Evolutionary conservation across 2,888 invertebrate genomes (phyloP).

Genomic region (Keiferia lycopersicella): DNA sequence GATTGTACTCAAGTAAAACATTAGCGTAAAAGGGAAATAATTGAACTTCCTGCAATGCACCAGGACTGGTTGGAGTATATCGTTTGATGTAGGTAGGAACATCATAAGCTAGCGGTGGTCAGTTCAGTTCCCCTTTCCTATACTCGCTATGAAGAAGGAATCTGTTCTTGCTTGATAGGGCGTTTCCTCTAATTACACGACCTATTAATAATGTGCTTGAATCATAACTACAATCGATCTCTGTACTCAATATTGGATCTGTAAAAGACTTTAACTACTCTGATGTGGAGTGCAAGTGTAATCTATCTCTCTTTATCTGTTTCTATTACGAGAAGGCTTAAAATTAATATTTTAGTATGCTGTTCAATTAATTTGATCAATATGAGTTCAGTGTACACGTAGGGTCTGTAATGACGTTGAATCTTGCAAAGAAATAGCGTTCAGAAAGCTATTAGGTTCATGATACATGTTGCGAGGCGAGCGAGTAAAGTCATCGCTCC

Average conservation of each 20-base stretch:
- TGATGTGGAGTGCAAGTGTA: constrained; percentile 39
- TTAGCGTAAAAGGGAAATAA: constrained; percentile 77
- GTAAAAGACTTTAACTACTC: constrained; percentile 47
- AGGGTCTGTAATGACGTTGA: background rate
- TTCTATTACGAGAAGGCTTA: constrained; percentile 12
- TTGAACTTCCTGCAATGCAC: constrained; percentile 76
- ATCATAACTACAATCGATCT: constrained; percentile 63
- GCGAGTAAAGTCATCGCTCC: constrained; percentile 29
- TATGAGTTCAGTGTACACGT: constrained; percentile 25
- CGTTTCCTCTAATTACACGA: constrained; percentile 79
- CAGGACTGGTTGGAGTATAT: constrained; percentile 63
- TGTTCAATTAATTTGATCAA: constrained; percentile 29
- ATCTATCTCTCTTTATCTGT: background rate
- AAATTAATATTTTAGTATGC: constrained; percentile 15
- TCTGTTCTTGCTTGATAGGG: constrained; percentile 65
- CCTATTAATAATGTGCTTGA: constrained; percentile 71
- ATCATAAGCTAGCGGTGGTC: constrained; percentile 39
- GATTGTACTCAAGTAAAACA: constrained; percentile 77
- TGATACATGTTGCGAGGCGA: constrained; percentile 20
- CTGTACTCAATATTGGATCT: constrained; percentile 54
- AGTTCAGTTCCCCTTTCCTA: constrained; percentile 67
- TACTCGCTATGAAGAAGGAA: constrained; percentile 45
- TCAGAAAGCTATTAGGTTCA: constrained; percentile 23
- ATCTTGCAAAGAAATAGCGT: constrained; percentile 19
- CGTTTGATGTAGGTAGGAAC: constrained; percentile 35